Conservation (phyloP, 2,797 vertebrate genomes). For the Myotis daubentonii region DNA sequence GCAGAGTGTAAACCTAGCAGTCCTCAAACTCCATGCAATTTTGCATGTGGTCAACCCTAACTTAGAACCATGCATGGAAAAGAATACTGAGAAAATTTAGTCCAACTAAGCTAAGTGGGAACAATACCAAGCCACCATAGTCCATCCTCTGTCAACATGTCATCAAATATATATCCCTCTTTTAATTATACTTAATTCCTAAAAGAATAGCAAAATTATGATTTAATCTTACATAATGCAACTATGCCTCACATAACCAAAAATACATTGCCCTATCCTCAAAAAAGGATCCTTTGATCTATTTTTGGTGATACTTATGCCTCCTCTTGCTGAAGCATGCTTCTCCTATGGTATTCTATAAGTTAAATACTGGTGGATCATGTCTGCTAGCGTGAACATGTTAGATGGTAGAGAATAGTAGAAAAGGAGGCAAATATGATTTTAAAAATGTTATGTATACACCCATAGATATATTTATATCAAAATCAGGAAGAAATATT, state of each 20-base stretch:
- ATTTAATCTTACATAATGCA: not conserved
- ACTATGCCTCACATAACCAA: not conserved
- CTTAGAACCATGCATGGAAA: not conserved
- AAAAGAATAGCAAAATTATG: not conserved
- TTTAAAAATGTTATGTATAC: not conserved
- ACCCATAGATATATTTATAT: not conserved
- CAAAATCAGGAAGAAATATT: not conserved
- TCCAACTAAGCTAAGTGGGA: not conserved
- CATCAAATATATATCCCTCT: not conserved
- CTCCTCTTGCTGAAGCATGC: not conserved
- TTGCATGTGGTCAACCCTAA: not conserved
- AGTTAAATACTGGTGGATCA: not conserved
- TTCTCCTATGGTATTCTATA: not conserved
- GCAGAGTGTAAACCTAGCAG: not conserved
- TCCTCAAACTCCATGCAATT: not conserved
- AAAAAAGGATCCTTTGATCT: not conserved
- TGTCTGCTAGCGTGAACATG: not conserved
- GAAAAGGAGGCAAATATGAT: not conserved
- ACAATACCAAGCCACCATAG: not conserved
- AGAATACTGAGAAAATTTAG: not conserved
- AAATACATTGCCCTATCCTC: not conserved
- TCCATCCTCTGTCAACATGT: not conserved
- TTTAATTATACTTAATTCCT: conserved; percentile 13
- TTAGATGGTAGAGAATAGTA: not conserved
- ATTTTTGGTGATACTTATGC: not conserved